phyloP scores from a whole-genome alignment of 2,797 vertebrate species.

The Acanthornis magna region DNA sequence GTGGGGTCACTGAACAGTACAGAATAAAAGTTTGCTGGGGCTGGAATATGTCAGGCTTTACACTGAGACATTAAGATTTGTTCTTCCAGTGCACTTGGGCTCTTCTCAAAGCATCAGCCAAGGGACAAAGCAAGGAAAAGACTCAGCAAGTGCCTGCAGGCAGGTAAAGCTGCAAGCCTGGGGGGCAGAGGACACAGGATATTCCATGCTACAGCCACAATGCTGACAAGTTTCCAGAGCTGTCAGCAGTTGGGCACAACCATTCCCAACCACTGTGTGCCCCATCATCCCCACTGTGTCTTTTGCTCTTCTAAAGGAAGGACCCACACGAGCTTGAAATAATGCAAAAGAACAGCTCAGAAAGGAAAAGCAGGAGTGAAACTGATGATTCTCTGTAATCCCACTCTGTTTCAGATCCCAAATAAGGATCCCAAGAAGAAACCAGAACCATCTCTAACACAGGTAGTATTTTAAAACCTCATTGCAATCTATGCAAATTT shows the following conservation, averaged over 20 bases:
- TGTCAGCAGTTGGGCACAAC: neutral
- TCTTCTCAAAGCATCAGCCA: neutral
- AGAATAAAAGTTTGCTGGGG: neutral
- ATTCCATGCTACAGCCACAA: neutral
- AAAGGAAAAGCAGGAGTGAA: neutral
- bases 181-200: neutral
- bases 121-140: neutral
- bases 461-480: neutral
- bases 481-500: neutral
- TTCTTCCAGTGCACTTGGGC: neutral
- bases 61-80: neutral
- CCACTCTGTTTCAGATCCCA: neutral
- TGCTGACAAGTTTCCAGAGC: neutral
- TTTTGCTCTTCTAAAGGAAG: neutral
- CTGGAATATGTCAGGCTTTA: constrained; percentile 3
- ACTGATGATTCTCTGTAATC: neutral
- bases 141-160: neutral
- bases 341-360: neutral
- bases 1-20: neutral
- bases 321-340: neutral
- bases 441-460: neutral
- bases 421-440: neutral
- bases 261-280: neutral
- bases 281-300: neutral
- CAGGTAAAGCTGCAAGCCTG: neutral